Evolutionary conservation across 2,113 vertebrate genomes (phyloP).

Genomic region (Xenopus tropicalis): DNA sequence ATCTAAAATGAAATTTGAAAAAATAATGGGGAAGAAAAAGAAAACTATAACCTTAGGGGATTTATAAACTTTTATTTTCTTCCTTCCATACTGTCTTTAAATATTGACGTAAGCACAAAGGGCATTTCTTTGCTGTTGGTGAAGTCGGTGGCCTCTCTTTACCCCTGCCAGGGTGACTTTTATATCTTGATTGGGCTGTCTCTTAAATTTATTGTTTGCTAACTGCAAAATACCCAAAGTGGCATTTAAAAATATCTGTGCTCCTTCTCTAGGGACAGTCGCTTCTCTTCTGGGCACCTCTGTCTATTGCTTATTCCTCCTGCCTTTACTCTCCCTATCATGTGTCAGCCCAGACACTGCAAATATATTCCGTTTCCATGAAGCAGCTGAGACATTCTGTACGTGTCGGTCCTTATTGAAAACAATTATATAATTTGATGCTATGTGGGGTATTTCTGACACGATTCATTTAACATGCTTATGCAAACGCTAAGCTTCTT

Average conservation of each 20-base stretch:
- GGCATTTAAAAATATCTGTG: conserved; percentile 33
- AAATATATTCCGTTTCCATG: conserved; percentile 24
- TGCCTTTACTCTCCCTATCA: neutral
- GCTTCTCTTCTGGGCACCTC: conserved; percentile 9
- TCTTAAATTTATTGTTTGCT: conserved; percentile 31
- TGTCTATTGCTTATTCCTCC: neutral
- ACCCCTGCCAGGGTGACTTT: conserved; percentile 25
- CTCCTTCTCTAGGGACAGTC: conserved; percentile 8
- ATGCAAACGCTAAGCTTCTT: conserved; percentile 65
- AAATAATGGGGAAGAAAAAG: neutral
- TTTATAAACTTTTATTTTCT: neutral
- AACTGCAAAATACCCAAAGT: conserved; percentile 18
- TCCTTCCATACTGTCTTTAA: neutral
- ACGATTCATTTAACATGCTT: conserved; percentile 66
- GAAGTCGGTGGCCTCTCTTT: conserved; percentile 11
- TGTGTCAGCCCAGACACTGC: conserved; percentile 22
- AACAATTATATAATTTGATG: conserved; percentile 66
- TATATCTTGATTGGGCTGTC: conserved; percentile 14
- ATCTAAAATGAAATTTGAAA: neutral
- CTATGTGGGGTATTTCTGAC: conserved; percentile 61
- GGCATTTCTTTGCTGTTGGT: conserved; percentile 18
- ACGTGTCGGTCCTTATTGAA: conserved; percentile 53
- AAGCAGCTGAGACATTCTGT: conserved; percentile 19
- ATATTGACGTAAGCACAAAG: neutral
- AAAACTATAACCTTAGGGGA: neutral